Evolutionary conservation across 2,797 vertebrate genomes (phyloP).

Genomic region (Clarias pachynema): DNA sequence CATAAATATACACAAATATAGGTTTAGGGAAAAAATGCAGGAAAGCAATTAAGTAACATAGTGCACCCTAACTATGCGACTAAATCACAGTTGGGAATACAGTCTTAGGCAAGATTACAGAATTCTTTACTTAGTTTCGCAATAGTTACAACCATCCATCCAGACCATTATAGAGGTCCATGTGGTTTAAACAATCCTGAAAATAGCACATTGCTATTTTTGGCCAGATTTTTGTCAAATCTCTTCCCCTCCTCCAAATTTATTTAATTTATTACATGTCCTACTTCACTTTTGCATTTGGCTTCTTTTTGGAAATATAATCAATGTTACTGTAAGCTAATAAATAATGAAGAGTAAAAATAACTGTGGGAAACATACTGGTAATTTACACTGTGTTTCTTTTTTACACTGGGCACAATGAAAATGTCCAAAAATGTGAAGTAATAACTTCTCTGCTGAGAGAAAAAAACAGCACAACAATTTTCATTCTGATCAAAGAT

Average conservation of each 20-base stretch:
- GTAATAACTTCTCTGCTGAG: neutral
- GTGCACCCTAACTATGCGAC: slow-evolving; percentile 2
- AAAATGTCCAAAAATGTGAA: neutral
- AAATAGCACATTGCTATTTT: neutral
- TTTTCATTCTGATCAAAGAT: neutral
- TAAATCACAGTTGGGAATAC: neutral
- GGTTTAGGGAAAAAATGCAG: neutral
- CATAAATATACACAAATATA: neutral
- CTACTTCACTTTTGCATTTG: neutral
- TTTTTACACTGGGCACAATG: neutral
- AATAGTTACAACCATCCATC: neutral
- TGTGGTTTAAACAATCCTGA: neutral
- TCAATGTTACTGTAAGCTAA: neutral
- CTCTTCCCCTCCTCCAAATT: neutral
- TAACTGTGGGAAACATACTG: neutral
- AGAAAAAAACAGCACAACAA: neutral
- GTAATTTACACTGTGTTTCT: neutral
- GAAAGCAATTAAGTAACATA: slow-evolving; percentile 8
- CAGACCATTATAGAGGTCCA: neutral
- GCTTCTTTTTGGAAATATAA: neutral
- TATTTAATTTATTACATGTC: neutral
- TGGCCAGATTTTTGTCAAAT: neutral
- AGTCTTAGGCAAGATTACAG: neutral
- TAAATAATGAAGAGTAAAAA: neutral
- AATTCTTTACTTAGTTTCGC: neutral